Evolutionary conservation across 2,797 vertebrate species (phyloP).

Genomic region (Hirundo rustica): DNA sequence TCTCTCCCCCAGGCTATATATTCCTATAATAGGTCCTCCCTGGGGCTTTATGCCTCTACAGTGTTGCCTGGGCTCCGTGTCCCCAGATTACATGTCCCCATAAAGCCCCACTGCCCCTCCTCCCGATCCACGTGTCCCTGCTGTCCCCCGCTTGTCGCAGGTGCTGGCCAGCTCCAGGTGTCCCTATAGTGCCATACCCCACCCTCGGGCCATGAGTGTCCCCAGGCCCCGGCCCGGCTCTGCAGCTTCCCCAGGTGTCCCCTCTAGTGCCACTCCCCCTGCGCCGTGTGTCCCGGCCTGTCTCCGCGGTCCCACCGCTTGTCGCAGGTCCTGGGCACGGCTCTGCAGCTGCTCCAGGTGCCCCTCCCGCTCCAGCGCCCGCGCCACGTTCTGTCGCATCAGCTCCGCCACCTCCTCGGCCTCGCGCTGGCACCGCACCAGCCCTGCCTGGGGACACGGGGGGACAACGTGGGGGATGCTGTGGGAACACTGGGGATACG

Average conservation of each 20-base stretch:
- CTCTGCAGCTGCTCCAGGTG: slow-evolving; percentile 62
- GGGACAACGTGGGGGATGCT: not conserved
- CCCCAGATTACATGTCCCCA: no score
- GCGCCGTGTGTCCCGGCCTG: not conserved
- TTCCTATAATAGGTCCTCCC: not conserved
- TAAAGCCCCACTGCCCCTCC: no score
- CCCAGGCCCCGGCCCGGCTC: not conserved
- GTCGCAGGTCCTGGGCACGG: slow-evolving; percentile 64
- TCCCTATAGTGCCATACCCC: not conserved
- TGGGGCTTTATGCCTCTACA: not conserved
- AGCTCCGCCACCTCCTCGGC: slow-evolving; percentile 66
- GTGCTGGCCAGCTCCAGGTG: not conserved
- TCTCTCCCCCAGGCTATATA: not conserved
- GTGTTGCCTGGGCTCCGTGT: not conserved
- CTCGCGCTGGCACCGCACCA: slow-evolving; percentile 66
- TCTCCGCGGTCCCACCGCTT: slow-evolving; percentile 43
- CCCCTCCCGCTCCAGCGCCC: slow-evolving; percentile 70
- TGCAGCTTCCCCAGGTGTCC: not conserved
- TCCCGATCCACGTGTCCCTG: rapidly evolving
- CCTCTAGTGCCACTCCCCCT: not conserved
- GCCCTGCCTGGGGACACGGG: not conserved
- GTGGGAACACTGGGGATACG: no score
- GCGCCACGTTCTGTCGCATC: slow-evolving; percentile 68
- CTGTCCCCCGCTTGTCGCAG: not conserved
- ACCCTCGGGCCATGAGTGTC: no score